phyloP scores from a whole-genome alignment of 2,113 vertebrate genomes.

The Bubo blakistoni region DNA sequence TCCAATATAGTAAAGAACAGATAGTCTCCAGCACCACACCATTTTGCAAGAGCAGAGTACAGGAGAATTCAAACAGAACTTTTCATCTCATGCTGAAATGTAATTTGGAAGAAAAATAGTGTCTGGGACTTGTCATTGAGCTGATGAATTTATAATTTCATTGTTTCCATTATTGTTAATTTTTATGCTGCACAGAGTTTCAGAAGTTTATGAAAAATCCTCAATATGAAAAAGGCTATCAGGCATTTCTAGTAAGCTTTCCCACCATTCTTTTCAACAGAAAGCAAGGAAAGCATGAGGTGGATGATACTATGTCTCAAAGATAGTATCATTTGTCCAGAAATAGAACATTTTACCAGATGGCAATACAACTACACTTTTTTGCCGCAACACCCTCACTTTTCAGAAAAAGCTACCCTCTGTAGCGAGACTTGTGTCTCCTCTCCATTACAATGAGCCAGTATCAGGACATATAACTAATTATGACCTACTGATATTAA shows the following conservation, averaged over 20 bases:
- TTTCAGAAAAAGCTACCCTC: background rate
- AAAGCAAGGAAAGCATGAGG: background rate
- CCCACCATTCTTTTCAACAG: background rate
- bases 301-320: background rate
- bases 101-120: background rate
- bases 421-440: background rate
- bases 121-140: background rate
- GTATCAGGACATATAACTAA: background rate
- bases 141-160: background rate
- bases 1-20: background rate
- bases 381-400: background rate
- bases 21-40: background rate
- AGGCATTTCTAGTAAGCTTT: background rate
- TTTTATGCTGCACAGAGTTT: background rate
- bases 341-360: background rate
- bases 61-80: background rate
- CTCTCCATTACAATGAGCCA: background rate
- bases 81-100: background rate
- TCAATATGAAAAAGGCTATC: background rate
- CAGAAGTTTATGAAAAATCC: background rate
- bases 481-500: background rate
- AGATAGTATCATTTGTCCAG: background rate
- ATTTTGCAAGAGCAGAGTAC: background rate
- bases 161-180: background rate
- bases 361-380: background rate